Base-by-base conservation (phyloP, 2,888 invertebrate species). In the Nephrocerus scutellatus region DNA sequence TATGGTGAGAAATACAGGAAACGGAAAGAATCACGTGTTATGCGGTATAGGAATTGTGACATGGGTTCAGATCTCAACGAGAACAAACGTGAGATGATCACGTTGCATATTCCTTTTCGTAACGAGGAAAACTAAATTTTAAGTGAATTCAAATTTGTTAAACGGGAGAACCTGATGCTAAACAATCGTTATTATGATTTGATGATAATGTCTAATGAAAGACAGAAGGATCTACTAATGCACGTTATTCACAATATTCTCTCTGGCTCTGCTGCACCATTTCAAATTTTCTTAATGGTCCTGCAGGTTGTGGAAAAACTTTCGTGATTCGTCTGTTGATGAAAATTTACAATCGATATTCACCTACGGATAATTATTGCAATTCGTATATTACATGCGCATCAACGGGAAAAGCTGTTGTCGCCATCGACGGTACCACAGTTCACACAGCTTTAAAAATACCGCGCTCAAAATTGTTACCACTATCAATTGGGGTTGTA, bases 321-420 rank as follows among this genome's bases (percentile, higher is more conserved):
- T 63, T 58, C 34, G 50, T 59, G 7, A 60, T 65, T 5, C 59
- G 60, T 55, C 45, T 57, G 0, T 30, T 66, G 1, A 62, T 63
- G 62, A 65, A 64, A 53, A 64, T 59, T 36, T 62, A 63, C 34
- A 66, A 66, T 38, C 34, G 64, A 19, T 65, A 46, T 40, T 36
- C 57, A 28, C 51, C 52, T 37, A 55, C 41, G 28, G 55, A 63
- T 54, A 56, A 53, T 13, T 50, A 40, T 41, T 58, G 52, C 50
- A 62, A 66, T 51, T 52, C 61, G 3, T 66, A 61, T 44, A 53
- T 65, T 22, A 41, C 56, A 38, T 62, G 60, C 48, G 63, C 60
- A 13, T 59, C 58, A 32, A 60, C 59, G n/a, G 61, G 58, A 4
- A 63, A 62, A 51, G 62, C 61, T 41, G 61, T 62, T 20, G 54